A percentile compares a stretch with the other conserved stretches of the same genome.
These are phyloP conservation scores for Bombus superbus DNA, from an alignment of 1,140 invertebrate species.

Conservation along the genomic window DNA sequence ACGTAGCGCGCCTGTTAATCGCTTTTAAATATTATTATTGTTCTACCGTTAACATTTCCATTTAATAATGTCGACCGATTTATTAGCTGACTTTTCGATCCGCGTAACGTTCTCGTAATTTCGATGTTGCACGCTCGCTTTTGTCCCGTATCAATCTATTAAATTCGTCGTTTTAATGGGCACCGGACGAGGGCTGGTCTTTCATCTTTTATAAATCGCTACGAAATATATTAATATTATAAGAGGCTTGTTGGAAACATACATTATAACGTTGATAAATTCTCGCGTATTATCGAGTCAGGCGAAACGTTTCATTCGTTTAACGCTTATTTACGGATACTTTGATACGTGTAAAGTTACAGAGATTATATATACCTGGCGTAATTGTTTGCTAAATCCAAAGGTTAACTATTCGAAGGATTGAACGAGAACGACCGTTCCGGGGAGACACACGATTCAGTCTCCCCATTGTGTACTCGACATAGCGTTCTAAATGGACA, in stretches of 20 bases:
- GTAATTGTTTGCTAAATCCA: background rate
- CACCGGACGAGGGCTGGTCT: background rate
- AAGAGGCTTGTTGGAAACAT: background rate
- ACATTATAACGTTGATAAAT: background rate
- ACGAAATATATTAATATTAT: background rate
- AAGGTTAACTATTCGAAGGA: constrained; percentile 8
- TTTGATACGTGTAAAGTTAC: no score
- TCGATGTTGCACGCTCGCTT: no score
- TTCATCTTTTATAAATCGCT: background rate
- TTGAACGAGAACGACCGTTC: no score
- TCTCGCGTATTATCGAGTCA: no score
- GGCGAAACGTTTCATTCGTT: no score
- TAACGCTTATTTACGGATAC: background rate
- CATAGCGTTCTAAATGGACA: constrained; percentile 8
- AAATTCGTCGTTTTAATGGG: background rate
- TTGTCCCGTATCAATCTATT: background rate
- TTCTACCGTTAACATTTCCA: background rate
- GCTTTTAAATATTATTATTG: constrained; percentile 1
- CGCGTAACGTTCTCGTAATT: background rate
- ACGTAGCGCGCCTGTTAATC: background rate
- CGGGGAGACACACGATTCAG: background rate
- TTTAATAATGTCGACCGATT: background rate
- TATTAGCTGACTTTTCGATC: background rate
- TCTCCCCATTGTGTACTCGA: background rate
- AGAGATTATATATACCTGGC: background rate